Conservation (phyloP, 2,113 vertebrate species). For the Echinops telfairi region DNA sequence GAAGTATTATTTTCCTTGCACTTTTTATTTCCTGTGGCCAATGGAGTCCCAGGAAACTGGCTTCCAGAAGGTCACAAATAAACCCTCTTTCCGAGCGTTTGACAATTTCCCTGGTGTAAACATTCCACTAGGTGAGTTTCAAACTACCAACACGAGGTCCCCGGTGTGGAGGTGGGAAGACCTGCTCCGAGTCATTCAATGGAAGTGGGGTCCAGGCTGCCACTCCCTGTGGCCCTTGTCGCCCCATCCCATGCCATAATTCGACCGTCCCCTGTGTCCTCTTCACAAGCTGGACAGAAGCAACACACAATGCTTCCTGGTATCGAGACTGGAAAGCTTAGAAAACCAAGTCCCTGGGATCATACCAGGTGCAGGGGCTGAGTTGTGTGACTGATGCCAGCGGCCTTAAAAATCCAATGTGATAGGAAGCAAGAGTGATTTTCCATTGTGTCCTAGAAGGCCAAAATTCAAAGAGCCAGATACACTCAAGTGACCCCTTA, state of each 20-base stretch:
- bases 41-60: neutral
- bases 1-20: neutral
- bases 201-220: rapidly evolving
- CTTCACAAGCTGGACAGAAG: neutral
- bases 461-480: neutral
- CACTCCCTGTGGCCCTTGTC: neutral
- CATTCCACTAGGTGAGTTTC: neutral
- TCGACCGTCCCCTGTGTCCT: neutral
- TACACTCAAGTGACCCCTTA: neutral
- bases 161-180: neutral
- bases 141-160: neutral
- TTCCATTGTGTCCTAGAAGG: neutral
- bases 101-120: neutral
- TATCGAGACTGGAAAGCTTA: neutral
- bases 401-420: neutral
- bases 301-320: neutral
- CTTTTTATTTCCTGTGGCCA: neutral
- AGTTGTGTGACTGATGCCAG: neutral
- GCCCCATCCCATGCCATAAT: neutral
- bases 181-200: neutral
- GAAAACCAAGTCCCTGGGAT: neutral
- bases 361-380: neutral
- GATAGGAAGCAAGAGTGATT: neutral
- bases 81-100: neutral
- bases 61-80: neutral